phyloP scores from a whole-genome alignment of 2,113 vertebrate genomes.

The Scartelaos histophorus region DNA sequence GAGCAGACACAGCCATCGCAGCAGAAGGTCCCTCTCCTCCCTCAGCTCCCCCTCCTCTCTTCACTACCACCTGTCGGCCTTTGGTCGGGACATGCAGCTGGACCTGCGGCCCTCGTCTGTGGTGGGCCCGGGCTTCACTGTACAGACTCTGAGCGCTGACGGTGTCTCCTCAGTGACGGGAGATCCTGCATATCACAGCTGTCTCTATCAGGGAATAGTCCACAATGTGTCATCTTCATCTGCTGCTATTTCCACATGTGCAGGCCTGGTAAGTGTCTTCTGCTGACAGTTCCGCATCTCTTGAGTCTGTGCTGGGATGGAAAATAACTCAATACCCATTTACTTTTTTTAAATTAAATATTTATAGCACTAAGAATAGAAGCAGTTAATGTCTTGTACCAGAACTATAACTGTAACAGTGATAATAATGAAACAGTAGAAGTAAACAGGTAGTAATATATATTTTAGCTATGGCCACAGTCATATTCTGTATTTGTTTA shows the following conservation, averaged over 20 bases:
- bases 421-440: background rate
- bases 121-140: conserved; percentile 85
- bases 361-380: background rate
- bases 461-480: no score
- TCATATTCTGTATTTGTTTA: no score
- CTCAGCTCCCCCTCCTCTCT: conserved; percentile 61
- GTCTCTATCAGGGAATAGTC: conserved; percentile 97
- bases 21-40: conserved; percentile 78
- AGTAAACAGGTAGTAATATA: no score
- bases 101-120: conserved; percentile 86
- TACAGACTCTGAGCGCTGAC: conserved; percentile 84
- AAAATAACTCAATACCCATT: background rate
- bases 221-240: conserved; percentile 87
- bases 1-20: conserved; percentile 80
- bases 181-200: conserved; percentile 75
- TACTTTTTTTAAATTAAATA: background rate
- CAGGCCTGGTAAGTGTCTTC: conserved; percentile 87
- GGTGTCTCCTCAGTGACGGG: conserved; percentile 76
- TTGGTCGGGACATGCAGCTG: conserved; percentile 90
- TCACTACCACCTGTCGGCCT: conserved; percentile 92
- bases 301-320: background rate
- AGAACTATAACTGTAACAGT: background rate
- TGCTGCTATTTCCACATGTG: conserved; percentile 90
- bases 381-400: background rate
- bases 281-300: conserved; percentile 1